phyloP scores from a whole-genome alignment of 2,888 invertebrate species.

The Amphipyra berbera region DNA sequence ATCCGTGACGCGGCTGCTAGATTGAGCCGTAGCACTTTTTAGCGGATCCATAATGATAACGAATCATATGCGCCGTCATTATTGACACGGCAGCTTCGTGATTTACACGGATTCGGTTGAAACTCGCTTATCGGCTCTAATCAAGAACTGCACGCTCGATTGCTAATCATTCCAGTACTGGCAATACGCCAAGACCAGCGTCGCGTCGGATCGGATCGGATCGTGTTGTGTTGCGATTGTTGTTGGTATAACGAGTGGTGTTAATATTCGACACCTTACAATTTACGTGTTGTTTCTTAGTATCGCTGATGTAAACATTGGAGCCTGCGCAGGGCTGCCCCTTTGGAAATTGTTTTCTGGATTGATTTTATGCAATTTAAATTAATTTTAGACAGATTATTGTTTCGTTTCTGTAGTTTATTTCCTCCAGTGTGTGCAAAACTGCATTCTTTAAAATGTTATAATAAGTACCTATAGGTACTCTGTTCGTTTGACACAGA shows the following conservation, averaged over 20 bases:
- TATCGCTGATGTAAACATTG: slow-evolving; percentile 20
- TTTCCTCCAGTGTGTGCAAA: no score
- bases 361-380: no score
- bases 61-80: slow-evolving; percentile 4
- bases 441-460: no score
- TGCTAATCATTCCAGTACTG: slow-evolving; percentile 27
- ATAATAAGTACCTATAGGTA: no score
- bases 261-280: slow-evolving; percentile 43
- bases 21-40: slow-evolving; percentile 26
- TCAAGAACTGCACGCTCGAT: slow-evolving; percentile 18
- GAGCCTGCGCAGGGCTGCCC: slow-evolving; percentile 13
- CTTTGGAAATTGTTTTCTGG: no score
- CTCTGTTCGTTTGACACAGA: no score
- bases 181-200: slow-evolving; percentile 15
- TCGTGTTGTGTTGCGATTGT: slow-evolving; percentile 6
- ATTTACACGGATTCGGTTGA: slow-evolving; percentile 22
- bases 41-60: slow-evolving; percentile 10
- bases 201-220: slow-evolving; percentile 6
- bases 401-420: no score
- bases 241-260: slow-evolving; percentile 8
- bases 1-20: slow-evolving; percentile 11
- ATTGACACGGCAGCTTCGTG: slow-evolving; percentile 1
- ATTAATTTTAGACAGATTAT: no score
- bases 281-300: slow-evolving; percentile 26
- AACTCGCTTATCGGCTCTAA: slow-evolving; percentile 18